Evolutionary conservation across 2,797 vertebrate genomes (phyloP).

Genomic region (Rhabdomys pumilio): DNA sequence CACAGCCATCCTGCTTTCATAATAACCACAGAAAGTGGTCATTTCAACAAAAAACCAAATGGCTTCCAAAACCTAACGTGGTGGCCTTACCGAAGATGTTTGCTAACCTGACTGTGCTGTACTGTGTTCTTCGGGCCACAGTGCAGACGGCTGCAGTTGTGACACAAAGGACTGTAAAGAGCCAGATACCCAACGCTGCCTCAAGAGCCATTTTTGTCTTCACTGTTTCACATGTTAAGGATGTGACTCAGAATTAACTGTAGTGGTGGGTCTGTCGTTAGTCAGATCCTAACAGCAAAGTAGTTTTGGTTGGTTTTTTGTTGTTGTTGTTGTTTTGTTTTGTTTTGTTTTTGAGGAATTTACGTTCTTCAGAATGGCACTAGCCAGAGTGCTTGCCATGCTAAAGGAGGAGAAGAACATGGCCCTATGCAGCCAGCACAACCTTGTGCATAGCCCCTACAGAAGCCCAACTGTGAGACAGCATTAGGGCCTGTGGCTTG

Average conservation of each 20-base stretch:
- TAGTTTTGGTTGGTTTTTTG: background rate
- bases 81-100: constrained; percentile 35
- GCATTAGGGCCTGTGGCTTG: background rate
- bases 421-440: background rate
- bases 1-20: background rate
- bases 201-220: constrained; percentile 33
- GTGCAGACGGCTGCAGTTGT: background rate
- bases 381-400: background rate
- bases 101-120: background rate
- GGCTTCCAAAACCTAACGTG: constrained; percentile 27
- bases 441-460: background rate
- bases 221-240: background rate
- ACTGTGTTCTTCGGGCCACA: background rate
- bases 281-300: constrained; percentile 17
- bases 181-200: background rate
- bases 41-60: constrained; percentile 3
- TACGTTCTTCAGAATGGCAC: background rate
- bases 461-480: constrained; percentile 30
- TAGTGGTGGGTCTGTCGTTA: background rate
- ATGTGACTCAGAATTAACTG: background rate
- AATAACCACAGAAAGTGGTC: background rate
- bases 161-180: background rate
- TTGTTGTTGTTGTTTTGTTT: background rate
- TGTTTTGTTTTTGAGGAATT: constrained; percentile 43
- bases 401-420: background rate